Evolutionary conservation across 2,797 vertebrate species (phyloP), one percentile per base, ranked within the genome.

Genomic region (Cirrhinus mrigala): DNA sequence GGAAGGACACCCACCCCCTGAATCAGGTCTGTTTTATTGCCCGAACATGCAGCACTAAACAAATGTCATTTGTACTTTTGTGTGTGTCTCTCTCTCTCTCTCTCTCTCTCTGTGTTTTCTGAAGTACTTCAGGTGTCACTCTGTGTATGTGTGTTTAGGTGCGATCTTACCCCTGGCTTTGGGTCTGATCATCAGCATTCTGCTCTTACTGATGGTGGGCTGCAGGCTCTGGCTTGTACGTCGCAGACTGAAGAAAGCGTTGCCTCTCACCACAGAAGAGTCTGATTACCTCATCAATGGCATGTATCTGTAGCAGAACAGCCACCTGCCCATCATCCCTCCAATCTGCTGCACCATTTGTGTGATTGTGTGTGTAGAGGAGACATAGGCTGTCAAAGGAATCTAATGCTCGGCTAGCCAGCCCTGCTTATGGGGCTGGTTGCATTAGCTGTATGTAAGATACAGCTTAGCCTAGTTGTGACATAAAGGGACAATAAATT

Each of bases 221-320:
- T 99, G 97, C 90, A 96, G 98, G 60, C 96, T 99, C 18, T 95
- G 94, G 83, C 93, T 98, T 11, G 97, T 98, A 70, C 97, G 95
- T 84, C 97, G 97, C 94, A 97, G 96, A 91, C 94, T 98, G 81
- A 99, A 98, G 94, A 99, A 99, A 94, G 95, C 97, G 64, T 96
- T 97, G 14, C 98, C 98, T 75, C 96, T 99, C 87, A 98, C 96
- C 77, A 98, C 98, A 0, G 98, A 99, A 93, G 98, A 99, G 91
- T 99, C 98, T 0, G 98, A 99, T 95, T 99, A 99, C 96, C 98
- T 99, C 94, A 99, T 99, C 93, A 99, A 99, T 46, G 98, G 98
- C 96, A 99, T 99, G 98, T 99, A 99, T 93, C 92, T 96, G 92
- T 96, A 96, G 92, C 89, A 82, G 33, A 37, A 78, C 69, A 6